phyloP scores from a whole-genome alignment of 2,113 vertebrate species.

The Corythornis cristatus region DNA sequence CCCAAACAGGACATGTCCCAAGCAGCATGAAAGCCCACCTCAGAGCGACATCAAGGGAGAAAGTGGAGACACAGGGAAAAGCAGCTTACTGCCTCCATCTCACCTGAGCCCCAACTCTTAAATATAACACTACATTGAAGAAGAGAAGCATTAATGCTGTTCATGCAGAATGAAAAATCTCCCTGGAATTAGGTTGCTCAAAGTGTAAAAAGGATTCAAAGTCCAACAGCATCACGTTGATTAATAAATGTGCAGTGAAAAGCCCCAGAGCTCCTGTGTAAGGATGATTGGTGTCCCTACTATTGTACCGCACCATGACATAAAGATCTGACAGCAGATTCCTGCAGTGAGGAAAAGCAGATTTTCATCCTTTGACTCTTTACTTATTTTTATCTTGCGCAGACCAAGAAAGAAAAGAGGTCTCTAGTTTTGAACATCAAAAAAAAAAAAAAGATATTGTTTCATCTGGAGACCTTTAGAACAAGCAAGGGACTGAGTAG shows the following conservation, averaged over 20 bases:
- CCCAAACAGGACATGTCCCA: neutral
- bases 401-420: neutral
- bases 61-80: neutral
- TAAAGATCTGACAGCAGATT: neutral
- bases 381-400: neutral
- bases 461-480: neutral
- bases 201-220: neutral
- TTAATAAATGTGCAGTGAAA: neutral
- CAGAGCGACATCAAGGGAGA: neutral
- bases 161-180: neutral
- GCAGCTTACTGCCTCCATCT: neutral
- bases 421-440: neutral
- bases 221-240: rapidly evolving
- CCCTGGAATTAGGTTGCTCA: neutral
- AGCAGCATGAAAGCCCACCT: neutral
- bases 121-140: neutral
- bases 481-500: neutral
- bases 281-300: neutral
- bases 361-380: neutral
- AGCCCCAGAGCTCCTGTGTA: neutral
- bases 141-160: neutral
- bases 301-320: rapidly evolving
- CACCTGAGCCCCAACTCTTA: neutral
- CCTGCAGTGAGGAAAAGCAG: neutral
- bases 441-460: neutral